Percentiles rank a stretch among this genome's conserved stretches.
These are phyloP conservation scores for Oligia latruncula DNA, from an alignment of 2,888 invertebrate genomes.

Conservation along the genomic window DNA sequence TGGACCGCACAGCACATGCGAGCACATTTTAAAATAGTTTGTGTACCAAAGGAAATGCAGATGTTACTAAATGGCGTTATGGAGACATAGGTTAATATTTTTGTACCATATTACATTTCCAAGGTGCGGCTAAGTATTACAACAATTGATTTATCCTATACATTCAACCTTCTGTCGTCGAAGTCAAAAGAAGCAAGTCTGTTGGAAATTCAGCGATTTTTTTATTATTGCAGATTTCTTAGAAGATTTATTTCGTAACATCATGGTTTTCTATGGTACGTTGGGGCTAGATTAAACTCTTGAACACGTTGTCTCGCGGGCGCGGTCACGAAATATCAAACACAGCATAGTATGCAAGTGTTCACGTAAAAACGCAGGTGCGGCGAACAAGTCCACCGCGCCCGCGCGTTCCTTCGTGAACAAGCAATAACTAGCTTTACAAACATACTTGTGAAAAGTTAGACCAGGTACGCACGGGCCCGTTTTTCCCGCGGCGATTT, in stretches of 20 bases:
- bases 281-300: background rate
- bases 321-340: no score
- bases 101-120: conserved; percentile 61
- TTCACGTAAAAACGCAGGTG: no score
- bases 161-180: conserved; percentile 27
- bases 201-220: background rate
- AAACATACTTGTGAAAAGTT: background rate
- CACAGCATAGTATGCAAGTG: no score
- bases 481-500: no score
- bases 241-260: background rate
- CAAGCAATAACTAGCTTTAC: background rate
- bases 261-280: background rate
- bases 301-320: no score
- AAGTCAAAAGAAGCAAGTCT: conserved; percentile 41
- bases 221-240: background rate
- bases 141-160: conserved; percentile 38
- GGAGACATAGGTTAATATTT: conserved; percentile 30
- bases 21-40: conserved; percentile 29
- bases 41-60: conserved; percentile 47
- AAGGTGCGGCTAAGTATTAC: conserved; percentile 46
- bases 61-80: conserved; percentile 15
- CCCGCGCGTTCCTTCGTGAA: no score
- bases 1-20: conserved; percentile 33
- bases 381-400: no score
- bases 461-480: no score